Evolutionary conservation across 23 tunicate genomes (phyloP), one percentile per base, ranked within the genome.

Genomic region (Ascidia mentula): DNA sequence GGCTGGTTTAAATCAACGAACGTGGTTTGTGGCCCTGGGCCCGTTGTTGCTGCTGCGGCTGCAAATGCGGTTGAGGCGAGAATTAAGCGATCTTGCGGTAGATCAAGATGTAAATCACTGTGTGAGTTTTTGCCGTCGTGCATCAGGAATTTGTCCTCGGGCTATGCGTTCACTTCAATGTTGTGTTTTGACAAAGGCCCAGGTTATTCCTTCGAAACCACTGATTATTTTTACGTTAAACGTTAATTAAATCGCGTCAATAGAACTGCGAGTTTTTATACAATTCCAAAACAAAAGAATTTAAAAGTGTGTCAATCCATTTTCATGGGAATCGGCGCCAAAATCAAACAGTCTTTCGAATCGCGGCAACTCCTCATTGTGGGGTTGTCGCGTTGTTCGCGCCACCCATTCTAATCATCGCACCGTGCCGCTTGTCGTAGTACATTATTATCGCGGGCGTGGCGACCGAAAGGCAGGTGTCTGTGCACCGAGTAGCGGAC

Each of bases 71-170:
- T 53, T 53, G 65, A 26, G 15, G 53, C 53, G 53, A 42, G 65
- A 20, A 53, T 53, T 9, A 53, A n/a, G n/a, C 24, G 24, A 53
- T 20, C 65, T 53, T 53, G 65, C 65, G 65, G 65, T 53, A 28
- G 65, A 53, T 53, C 65, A 9, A 26, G 65, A 53, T 20, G 24
- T 9, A 20, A 53, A 53, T 53, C 65, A 53, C 65, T 53, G 65
- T 53, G 65, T 53, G 65, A 53, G 65, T 53, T 53, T 53, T 53
- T 53, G 22, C 65, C 24, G 28, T 53, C 28, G 65, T 53, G 65
- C 65, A 9, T n/a, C 7, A 53, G 65, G 2, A 28, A 53, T 53
- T 53, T 53, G 24, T 20, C 65, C 65, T 28, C 28, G 28, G 65
- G 65, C 65, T 26, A 53, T 53, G 7, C 24, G 1, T 28, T 53